phyloP scores from a whole-genome alignment of 2,888 invertebrate genomes.

The Drosophila nigritarsus region DNA sequence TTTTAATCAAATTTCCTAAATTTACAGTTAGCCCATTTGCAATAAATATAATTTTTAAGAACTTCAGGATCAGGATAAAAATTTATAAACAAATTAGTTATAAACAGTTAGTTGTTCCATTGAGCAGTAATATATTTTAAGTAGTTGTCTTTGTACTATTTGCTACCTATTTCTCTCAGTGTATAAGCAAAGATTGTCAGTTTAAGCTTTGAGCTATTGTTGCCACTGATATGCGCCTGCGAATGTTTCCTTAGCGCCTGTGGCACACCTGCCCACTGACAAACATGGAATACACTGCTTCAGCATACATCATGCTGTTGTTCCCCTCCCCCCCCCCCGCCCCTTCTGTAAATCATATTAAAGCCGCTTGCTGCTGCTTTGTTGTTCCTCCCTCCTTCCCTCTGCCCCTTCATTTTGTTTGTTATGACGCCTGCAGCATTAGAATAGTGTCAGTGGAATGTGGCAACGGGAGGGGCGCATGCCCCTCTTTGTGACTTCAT shows the following conservation, averaged over 20 bases:
- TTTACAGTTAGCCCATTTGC: too few species aligned
- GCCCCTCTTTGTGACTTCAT: conserved; percentile 10
- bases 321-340: background rate
- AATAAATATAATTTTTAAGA: too few species aligned
- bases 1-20: too few species aligned
- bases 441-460: conserved; percentile 74
- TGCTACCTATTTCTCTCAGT: conserved; percentile 18
- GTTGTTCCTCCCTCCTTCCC: conserved; percentile 5
- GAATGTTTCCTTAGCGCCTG: conserved; percentile 48
- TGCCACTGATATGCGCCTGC: conserved; percentile 41
- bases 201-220: conserved; percentile 19
- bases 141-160: background rate
- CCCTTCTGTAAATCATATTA: conserved; percentile 69
- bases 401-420: conserved; percentile 10
- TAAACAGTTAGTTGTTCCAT: background rate
- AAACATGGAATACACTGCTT: conserved; percentile 31
- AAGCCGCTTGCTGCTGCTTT: conserved; percentile 39
- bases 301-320: conserved; percentile 1
- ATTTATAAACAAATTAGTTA: too few species aligned
- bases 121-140: background rate
- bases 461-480: background rate
- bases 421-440: conserved; percentile 46
- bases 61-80: too few species aligned
- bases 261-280: conserved; percentile 58
- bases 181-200: conserved; percentile 18